A percentile compares a stretch with the other conserved stretches of the same genome.
Evolutionary conservation across 2,113 vertebrate species (phyloP).

Genomic region (Propithecus coquereli): DNA sequence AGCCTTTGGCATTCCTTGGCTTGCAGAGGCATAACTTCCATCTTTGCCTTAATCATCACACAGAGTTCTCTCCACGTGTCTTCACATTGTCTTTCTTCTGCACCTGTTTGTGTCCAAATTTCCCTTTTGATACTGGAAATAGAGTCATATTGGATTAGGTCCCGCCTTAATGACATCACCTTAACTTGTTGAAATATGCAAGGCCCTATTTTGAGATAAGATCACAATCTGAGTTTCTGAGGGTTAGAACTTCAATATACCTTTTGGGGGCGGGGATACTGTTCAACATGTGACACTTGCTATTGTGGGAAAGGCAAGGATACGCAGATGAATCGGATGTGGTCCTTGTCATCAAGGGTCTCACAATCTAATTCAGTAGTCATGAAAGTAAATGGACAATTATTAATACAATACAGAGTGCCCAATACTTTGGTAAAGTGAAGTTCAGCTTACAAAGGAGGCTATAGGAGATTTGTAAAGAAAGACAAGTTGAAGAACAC

Average conservation of each 20-base stretch:
- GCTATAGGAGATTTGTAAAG: neutral
- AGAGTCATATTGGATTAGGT: neutral
- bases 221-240: neutral
- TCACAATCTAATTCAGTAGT: neutral
- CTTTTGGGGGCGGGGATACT: accelerated
- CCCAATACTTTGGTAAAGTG: neutral
- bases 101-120: neutral
- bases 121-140: neutral
- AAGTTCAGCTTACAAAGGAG: neutral
- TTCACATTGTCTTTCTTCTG: neutral
- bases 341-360: neutral
- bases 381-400: neutral
- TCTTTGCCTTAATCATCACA: neutral
- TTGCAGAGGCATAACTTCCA: neutral
- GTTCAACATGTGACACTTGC: neutral
- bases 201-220: neutral
- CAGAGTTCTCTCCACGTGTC: neutral
- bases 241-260: neutral
- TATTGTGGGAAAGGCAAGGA: neutral
- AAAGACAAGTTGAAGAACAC: neutral
- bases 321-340: neutral
- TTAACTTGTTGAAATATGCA: neutral
- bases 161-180: neutral
- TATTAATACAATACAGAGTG: neutral
- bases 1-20: neutral